Base-by-base conservation (phyloP, 2,113 vertebrate genomes). In the Octodon degus region DNA sequence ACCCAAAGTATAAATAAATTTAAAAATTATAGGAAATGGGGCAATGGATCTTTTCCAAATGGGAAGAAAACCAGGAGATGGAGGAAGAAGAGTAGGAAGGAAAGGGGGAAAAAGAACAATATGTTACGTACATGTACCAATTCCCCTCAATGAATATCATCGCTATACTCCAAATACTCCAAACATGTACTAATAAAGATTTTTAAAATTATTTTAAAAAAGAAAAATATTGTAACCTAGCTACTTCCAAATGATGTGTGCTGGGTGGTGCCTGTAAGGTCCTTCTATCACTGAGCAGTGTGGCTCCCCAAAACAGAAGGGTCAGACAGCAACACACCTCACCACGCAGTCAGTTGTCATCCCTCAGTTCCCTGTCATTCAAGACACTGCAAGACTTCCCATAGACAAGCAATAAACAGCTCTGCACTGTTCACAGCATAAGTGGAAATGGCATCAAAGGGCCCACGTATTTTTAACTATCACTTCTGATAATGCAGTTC, bases 221-320 rank as follows among this genome's bases (percentile, higher is more conserved):
- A 62, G 63, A 19, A 47, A 25, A 24, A 27, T 10, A 4, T 1
- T 2, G 30, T 13, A 25, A 37, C 10, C 53, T 2, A n/a, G 37
- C 5, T 22, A 9, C 20, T 20, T 32, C 58, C 2, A 3, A 14
- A 19, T 1, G 10, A 65, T 0, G 11, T 32, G 70, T 4, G 1
- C 25, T 1, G 12, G 63, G 53, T 1, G 10, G 9, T 27, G 10
- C 30, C 0, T 1, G 13, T 2, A 0, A 25, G 19, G 12, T 53
- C 12, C 1, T 5, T 5, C 76, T 55, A 7, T 25, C 43, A 58
- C 27, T 34, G 10, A 77, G 2, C 14, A 43, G 22, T 2, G 14
- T 2, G 20, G 25, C 27, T 63, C 72, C n/a, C 53, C 62, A 47
- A 63, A 3, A 47, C 0, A 5, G 43, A 40, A 7, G 4, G 5